Conservation (phyloP, 2,888 invertebrate genomes). For the Eulithis prunata region DNA sequence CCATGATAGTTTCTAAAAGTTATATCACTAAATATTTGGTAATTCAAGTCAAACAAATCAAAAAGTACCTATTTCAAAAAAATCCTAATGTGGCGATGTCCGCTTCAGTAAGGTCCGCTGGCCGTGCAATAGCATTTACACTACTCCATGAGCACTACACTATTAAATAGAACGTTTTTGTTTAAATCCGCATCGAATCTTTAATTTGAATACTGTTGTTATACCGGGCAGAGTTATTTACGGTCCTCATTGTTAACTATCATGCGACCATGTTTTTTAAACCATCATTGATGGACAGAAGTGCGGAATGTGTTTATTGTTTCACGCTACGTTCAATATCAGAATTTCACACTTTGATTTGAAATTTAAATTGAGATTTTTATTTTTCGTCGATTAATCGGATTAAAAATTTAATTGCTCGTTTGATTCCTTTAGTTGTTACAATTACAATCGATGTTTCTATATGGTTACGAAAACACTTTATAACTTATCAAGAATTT, state of each 20-base stretch:
- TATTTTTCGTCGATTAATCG: constrained; percentile 36
- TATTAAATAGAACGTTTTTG: constrained; percentile 83
- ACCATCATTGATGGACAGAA: constrained; percentile 49
- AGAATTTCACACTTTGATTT: constrained; percentile 67
- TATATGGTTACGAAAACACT: background rate
- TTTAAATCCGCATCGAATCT: constrained; percentile 81
- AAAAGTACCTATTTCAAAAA: too few species aligned
- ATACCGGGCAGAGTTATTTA: constrained; percentile 73
- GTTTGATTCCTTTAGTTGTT: constrained; percentile 2
- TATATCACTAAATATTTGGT: too few species aligned
- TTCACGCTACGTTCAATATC: constrained; percentile 69
- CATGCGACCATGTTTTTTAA: constrained; percentile 62
- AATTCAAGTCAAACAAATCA: too few species aligned
- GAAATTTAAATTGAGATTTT: constrained; percentile 48
- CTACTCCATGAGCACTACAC: constrained; percentile 72
- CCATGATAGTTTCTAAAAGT: too few species aligned
- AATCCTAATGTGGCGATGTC: too few species aligned
- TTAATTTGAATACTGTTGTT: constrained; percentile 81
- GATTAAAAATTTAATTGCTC: constrained; percentile 29
- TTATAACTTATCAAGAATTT: too few species aligned
- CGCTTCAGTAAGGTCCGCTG: constrained; percentile 19
- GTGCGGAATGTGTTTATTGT: constrained; percentile 75
- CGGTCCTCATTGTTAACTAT: constrained; percentile 70
- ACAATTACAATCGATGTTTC: background rate
- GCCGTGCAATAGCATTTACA: constrained; percentile 47